These are phyloP conservation scores for Herpetotheres cachinnans DNA, from an alignment of 2,113 vertebrate species.

Conservation along the genomic window DNA sequence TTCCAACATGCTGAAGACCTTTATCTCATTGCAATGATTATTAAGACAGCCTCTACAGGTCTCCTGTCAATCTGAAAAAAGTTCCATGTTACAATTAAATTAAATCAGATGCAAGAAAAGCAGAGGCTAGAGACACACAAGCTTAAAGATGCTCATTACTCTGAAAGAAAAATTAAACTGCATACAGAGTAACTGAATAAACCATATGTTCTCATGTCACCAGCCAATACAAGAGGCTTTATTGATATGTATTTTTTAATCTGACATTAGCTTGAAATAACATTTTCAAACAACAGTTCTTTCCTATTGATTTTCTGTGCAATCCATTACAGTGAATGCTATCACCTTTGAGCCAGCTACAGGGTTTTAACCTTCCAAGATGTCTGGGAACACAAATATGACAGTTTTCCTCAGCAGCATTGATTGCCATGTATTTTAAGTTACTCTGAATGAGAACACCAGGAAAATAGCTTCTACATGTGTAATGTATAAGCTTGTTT, in stretches of 20 bases:
- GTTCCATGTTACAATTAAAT: background rate
- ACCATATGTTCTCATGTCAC: background rate
- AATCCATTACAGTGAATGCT: background rate
- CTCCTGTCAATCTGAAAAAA: background rate
- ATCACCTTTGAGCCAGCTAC: background rate
- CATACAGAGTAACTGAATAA: background rate
- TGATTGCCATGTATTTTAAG: background rate
- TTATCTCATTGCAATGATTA: background rate
- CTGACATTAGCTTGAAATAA: slow-evolving; percentile 18
- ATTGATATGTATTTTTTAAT: background rate
- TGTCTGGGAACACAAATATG: background rate
- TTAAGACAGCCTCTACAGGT: background rate
- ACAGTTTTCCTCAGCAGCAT: background rate
- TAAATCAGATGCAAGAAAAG: background rate
- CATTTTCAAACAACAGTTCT: background rate
- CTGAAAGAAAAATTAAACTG: background rate
- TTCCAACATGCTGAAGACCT: background rate
- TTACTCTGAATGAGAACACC: slow-evolving; percentile 8
- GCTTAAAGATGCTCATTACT: background rate
- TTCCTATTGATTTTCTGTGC: slow-evolving; percentile 7
- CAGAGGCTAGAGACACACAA: background rate
- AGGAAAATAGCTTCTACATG: slow-evolving; percentile 8
- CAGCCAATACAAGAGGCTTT: background rate
- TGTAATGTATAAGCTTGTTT: background rate
- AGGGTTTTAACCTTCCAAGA: background rate